Percentiles rank a stretch among this genome's conserved stretches.
Evolutionary conservation across 2,888 invertebrate species (phyloP).

Genomic region (Nymphalis urticae): DNA sequence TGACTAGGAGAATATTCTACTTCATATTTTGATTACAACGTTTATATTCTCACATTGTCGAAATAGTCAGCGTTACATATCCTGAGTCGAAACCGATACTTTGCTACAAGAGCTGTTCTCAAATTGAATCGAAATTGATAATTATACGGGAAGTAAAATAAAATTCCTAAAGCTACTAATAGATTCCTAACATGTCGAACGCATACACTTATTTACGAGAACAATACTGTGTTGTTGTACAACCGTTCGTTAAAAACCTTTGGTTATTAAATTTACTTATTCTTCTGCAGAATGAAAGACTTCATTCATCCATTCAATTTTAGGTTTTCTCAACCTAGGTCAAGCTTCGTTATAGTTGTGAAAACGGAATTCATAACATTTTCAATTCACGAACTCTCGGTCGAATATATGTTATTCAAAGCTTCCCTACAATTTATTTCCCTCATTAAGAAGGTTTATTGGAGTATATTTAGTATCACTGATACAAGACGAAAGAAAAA

Average conservation of each 20-base stretch:
- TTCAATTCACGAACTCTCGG: neutral
- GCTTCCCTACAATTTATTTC: too few relatives aligned
- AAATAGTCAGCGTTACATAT: too few relatives aligned
- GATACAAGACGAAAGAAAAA: too few relatives aligned
- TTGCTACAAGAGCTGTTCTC: too few relatives aligned
- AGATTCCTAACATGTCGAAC: conserved; percentile 4
- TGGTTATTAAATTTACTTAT: conserved; percentile 17
- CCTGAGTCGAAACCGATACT: too few relatives aligned
- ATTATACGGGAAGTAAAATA: neutral
- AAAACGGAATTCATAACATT: neutral
- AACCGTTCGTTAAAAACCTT: conserved; percentile 14
- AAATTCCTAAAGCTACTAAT: neutral
- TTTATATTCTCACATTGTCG: too few relatives aligned
- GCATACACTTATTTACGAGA: conserved; percentile 12
- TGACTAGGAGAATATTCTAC: too few relatives aligned
- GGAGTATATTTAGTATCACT: too few relatives aligned
- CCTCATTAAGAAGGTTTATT: too few relatives aligned
- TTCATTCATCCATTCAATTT: conserved; percentile 14
- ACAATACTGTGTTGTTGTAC: conserved; percentile 17
- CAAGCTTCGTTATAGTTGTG: conserved; percentile 9
- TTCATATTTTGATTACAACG: too few relatives aligned
- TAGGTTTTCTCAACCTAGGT: neutral
- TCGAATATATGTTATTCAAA: too few relatives aligned
- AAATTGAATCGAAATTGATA: too few relatives aligned
- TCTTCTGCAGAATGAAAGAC: conserved; percentile 19